phyloP scores from a whole-genome alignment of 2,888 invertebrate species.

The Caenorhabditis sp. region DNA sequence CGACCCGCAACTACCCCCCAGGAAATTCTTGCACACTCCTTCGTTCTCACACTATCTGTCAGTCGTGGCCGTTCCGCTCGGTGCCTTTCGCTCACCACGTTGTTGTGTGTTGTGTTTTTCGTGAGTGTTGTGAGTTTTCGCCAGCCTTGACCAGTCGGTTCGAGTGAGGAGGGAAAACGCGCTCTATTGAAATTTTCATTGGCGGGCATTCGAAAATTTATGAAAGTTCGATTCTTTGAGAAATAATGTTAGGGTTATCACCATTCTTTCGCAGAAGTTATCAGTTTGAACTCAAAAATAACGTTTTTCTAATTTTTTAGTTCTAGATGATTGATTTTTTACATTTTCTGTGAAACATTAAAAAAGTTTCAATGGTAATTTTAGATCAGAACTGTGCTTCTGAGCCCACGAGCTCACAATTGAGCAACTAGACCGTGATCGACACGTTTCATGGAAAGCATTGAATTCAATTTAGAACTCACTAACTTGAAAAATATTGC shows the following conservation, averaged over 20 bases:
- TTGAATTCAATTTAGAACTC: too few species aligned
- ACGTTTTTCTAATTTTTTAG: conserved; percentile 4
- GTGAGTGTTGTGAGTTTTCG: conserved; percentile 7
- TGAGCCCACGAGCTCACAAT: too few species aligned
- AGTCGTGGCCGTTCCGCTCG: conserved; percentile 37
- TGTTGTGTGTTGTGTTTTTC: conserved; percentile 14
- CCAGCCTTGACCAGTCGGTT: conserved; percentile 11
- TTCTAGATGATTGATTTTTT: background rate
- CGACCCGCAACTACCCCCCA: conserved; percentile 17
- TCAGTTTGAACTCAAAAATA: conserved; percentile 6
- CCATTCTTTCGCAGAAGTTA: background rate
- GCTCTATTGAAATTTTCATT: conserved; percentile 13
- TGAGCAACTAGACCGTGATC: too few species aligned
- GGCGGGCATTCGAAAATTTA: background rate
- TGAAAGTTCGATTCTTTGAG: background rate
- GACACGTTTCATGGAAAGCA: too few species aligned
- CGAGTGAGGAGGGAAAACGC: conserved; percentile 7
- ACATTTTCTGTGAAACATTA: too few species aligned
- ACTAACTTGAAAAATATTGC: too few species aligned
- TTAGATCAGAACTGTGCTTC: too few species aligned
- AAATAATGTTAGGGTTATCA: background rate
- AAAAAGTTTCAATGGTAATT: too few species aligned
- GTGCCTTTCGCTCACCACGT: conserved; percentile 29
- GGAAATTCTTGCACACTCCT: conserved; percentile 17
- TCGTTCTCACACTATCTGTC: conserved; percentile 1